These are phyloP conservation scores for Acrocephalus scirpaceus DNA, from an alignment of 2,797 vertebrate species.

Conservation along the genomic window DNA sequence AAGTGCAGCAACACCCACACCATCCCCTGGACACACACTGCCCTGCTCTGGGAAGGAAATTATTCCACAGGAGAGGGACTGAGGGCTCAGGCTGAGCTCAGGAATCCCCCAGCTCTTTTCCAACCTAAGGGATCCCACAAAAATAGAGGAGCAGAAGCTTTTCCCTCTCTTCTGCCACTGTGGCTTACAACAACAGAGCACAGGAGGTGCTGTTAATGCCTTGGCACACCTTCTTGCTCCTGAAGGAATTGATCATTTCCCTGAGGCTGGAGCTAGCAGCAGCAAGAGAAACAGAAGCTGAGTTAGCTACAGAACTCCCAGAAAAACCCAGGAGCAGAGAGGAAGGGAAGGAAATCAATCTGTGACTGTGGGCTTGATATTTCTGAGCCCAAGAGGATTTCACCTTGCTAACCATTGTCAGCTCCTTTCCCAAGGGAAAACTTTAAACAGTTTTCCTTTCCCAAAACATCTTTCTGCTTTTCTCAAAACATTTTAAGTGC, in stretches of 20 bases:
- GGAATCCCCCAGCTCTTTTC: background rate
- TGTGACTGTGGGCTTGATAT: background rate
- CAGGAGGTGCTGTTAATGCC: background rate
- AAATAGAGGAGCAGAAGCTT: background rate
- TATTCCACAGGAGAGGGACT: background rate
- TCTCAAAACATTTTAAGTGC: too few species aligned
- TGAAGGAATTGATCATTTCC: background rate
- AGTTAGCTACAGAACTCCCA: background rate
- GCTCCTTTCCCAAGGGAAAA: too few species aligned
- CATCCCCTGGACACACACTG: background rate
- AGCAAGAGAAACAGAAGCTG: background rate
- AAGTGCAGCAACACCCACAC: background rate
- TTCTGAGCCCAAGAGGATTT: too few species aligned
- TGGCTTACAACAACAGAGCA: background rate
- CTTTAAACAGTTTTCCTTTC: too few species aligned
- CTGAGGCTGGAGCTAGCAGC: background rate
- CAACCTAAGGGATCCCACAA: background rate
- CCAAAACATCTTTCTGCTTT: too few species aligned
- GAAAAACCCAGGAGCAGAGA: background rate
- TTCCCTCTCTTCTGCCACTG: background rate
- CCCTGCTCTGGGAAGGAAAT: background rate
- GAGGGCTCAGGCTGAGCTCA: background rate
- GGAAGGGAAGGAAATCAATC: slow-evolving; percentile 58
- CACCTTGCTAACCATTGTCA: too few species aligned
- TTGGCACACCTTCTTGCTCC: background rate